Conservation (phyloP, 2,113 vertebrate species). For the Dasyornis broadbenti region DNA sequence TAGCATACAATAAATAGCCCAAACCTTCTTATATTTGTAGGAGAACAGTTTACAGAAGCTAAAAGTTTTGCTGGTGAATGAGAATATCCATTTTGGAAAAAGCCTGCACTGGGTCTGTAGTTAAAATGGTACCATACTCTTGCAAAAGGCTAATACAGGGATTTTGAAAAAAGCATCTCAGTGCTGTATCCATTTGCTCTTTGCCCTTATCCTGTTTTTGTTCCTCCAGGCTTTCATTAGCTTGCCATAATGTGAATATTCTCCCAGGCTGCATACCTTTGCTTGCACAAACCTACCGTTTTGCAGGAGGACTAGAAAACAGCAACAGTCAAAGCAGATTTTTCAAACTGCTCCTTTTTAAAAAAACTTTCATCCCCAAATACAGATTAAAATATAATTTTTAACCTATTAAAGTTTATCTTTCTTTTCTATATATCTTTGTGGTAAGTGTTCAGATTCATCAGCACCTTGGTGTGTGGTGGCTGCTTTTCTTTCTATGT, state of each 20-base stretch:
- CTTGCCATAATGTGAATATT: neutral
- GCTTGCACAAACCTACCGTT: neutral
- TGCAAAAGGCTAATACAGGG: neutral
- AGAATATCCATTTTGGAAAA: neutral
- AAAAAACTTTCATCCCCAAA: neutral
- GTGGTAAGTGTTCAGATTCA: neutral
- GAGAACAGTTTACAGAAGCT: neutral
- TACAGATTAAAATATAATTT: neutral
- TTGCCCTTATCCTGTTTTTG: neutral
- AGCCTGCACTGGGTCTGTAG: neutral
- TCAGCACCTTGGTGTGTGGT: neutral
- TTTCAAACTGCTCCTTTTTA: neutral
- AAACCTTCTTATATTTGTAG: neutral
- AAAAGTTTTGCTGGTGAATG: neutral
- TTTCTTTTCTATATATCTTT: neutral
- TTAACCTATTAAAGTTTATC: neutral
- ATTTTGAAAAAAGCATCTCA: neutral
- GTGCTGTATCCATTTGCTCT: neutral
- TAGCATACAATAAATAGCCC: neutral
- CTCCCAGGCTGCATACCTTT: neutral
- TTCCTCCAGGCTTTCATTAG: neutral
- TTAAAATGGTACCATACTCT: neutral
- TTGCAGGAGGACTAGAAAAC: neutral
- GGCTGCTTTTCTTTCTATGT: neutral
- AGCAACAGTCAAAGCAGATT: neutral